Base-by-base conservation (phyloP, 2,888 invertebrate species). In the Formica aserva region DNA sequence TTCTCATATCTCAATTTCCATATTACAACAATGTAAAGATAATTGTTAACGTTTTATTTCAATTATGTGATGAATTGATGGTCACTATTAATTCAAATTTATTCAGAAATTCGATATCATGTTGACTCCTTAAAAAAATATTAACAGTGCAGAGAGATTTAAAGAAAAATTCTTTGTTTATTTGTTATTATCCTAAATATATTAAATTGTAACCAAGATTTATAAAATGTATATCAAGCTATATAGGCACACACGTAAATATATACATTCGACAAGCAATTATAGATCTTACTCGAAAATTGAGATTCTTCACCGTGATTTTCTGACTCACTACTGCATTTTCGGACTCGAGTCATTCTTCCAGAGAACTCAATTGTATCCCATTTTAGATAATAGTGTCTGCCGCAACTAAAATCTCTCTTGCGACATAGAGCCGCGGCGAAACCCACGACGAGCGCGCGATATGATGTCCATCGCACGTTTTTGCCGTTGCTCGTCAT, bases 401-500 rank as follows among this genome's bases (percentile, higher is more conserved):
- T 72, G 78, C 78, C 72, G 78, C 78, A 80, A 80, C 72, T 71
- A 60, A 80, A 71, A 48, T 71, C 18, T 72, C 78, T 45, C 60
- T 80, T 80, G 45, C 78, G 72, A 80, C 78, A 80, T 18, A 32
- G 35, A 69, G 60, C 48, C 52, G 78, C 78, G 77, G 71, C 71
- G 45, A 78, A 32, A 72, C 22, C 60, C 78, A 41, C 35, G 57
- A 18, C 71, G 18, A 48, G 29, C 75, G 75, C 66, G 60, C 60
- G 78, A 71, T 45, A 75, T n/a, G 48, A n/a, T 76, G 82, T 84
- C 63, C 72, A 52, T 71, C 83, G 72, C 72, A 55, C 77, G 77
- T 84, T 88, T 88, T 72, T 74, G 41, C 77, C 41, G 65, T 32
- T 69, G 75, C 84, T 77, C 57, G 48, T 60, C 45, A 57, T 62